A percentile compares a stretch with the other conserved stretches of the same genome.
phyloP scores from a whole-genome alignment of 2,113 vertebrate genomes.

The Pleuronectes platessa region DNA sequence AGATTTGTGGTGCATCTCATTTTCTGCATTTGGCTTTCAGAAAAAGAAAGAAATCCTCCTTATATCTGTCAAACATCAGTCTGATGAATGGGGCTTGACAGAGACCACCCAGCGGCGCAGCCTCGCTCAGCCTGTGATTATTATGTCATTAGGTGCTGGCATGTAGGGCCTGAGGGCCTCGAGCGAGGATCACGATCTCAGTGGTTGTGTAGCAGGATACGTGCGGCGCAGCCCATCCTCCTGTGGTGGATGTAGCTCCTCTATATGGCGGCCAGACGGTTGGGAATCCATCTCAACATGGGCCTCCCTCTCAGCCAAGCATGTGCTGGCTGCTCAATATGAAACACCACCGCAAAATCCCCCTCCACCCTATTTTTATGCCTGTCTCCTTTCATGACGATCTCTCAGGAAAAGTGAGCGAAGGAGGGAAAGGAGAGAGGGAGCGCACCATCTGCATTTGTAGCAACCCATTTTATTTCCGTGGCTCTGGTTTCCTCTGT shows the following conservation, averaged over 20 bases:
- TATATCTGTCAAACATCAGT: constrained; percentile 1
- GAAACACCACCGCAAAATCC: constrained; percentile 53
- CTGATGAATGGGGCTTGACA: constrained; percentile 46
- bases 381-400: constrained; percentile 37
- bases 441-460: constrained; percentile 77
- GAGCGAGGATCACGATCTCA: constrained; percentile 23
- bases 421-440: constrained; percentile 28
- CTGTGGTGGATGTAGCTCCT: constrained; percentile 30
- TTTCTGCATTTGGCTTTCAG: constrained; percentile 13
- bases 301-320: constrained; percentile 47
- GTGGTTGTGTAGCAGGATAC: constrained; percentile 40
- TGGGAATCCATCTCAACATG: constrained; percentile 45
- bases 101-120: constrained; percentile 63
- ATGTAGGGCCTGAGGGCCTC: constrained; percentile 22
- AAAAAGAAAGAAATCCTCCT: neutral
- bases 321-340: constrained; percentile 51
- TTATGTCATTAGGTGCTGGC: constrained; percentile 52
- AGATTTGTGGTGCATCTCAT: constrained; percentile 14
- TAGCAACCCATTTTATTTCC: constrained; percentile 43
- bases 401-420: constrained; percentile 50
- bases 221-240: constrained; percentile 23
- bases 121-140: constrained; percentile 49
- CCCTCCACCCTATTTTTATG: constrained; percentile 28
- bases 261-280: constrained; percentile 36
- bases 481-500: constrained; percentile 67